These are phyloP conservation scores for Drosophila tropicalis DNA, from an alignment of 1,140 invertebrate species.

Conservation along the genomic window DNA sequence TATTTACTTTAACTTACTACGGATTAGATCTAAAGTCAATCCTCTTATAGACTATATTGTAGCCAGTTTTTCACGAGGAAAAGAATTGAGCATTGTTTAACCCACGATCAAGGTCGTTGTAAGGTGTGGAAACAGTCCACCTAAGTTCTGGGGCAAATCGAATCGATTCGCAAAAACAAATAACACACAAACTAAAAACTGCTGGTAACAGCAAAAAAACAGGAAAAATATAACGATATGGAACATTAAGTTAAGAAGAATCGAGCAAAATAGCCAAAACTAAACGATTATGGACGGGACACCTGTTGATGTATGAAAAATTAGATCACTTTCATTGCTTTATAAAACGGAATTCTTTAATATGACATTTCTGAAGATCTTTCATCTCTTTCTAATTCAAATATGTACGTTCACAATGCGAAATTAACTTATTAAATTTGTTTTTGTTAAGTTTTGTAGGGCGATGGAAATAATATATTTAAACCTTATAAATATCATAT, in stretches of 20 bases:
- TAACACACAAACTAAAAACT: neutral
- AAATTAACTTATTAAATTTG: too few species aligned
- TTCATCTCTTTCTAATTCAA: too few species aligned
- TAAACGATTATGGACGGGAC: conserved; percentile 45
- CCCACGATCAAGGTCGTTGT: conserved; percentile 67
- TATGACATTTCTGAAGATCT: too few species aligned
- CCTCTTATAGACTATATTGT: conserved; percentile 12
- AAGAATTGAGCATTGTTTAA: conserved; percentile 44
- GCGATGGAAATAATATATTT: too few species aligned
- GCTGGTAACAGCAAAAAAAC: conserved; percentile 20
- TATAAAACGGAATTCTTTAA: too few species aligned
- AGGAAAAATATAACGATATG: conserved; percentile 12
- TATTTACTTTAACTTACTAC: conserved; percentile 67
- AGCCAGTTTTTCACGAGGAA: neutral
- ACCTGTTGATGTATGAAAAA: conserved; percentile 23
- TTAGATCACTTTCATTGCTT: too few species aligned
- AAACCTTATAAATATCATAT: too few species aligned
- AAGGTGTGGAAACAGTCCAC: conserved; percentile 62
- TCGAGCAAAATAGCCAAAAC: conserved; percentile 30
- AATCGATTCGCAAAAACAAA: conserved; percentile 64
- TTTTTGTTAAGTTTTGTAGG: too few species aligned
- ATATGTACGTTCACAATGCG: too few species aligned
- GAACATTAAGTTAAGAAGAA: conserved; percentile 20
- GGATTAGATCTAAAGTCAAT: conserved; percentile 72
- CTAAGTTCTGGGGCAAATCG: conserved; percentile 64